Evolutionary conservation across 2,888 invertebrate species (phyloP).

Genomic region (Rhopalosiphum nymphaeae): DNA sequence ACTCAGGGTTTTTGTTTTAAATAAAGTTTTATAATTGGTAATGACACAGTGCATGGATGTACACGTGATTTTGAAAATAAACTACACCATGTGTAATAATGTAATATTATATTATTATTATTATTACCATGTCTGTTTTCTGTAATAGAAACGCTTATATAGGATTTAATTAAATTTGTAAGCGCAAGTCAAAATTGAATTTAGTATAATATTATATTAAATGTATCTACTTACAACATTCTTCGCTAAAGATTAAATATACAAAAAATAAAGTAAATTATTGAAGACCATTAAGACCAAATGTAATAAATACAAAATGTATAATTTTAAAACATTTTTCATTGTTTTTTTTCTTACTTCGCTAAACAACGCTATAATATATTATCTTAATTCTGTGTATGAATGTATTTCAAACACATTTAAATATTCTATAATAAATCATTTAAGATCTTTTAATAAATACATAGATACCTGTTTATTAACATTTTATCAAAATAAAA

Average conservation of each 20-base stretch:
- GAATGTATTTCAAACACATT: neutral
- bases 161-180: constrained; percentile 41
- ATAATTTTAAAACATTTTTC: neutral
- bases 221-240: constrained; percentile 16
- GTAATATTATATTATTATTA: constrained; percentile 14
- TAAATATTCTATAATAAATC: neutral
- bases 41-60: neutral
- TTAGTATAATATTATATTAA: constrained; percentile 10
- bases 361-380: neutral
- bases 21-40: constrained; percentile 11
- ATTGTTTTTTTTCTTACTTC: neutral
- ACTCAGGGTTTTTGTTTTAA: constrained; percentile 14
- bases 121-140: neutral
- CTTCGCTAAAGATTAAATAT: neutral
- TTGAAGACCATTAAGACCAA: constrained; percentile 26
- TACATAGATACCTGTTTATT: neutral
- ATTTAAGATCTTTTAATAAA: neutral
- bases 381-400: neutral
- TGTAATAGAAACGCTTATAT: neutral
- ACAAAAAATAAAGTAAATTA: constrained; percentile 11
- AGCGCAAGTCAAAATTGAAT: constrained; percentile 24
- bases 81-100: neutral
- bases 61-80: constrained; percentile 22
- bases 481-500: neutral
- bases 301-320: neutral